These are phyloP conservation scores for Agapornis roseicollis DNA, from an alignment of 2,113 vertebrate genomes.

Conservation along the genomic window DNA sequence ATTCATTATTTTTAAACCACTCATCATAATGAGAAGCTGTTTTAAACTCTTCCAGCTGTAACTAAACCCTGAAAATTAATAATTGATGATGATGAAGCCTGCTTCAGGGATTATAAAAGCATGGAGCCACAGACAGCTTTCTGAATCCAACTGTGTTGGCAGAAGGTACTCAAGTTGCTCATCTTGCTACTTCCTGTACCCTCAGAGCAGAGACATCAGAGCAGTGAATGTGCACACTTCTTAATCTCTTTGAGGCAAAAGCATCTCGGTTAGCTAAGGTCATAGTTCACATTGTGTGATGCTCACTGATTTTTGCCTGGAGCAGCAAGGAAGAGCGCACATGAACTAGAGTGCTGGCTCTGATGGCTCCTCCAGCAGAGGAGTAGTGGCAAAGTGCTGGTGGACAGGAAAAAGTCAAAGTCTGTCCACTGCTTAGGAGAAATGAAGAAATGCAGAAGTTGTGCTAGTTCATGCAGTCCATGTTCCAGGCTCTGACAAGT, in stretches of 20 bases:
- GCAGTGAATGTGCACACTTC: neutral
- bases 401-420: neutral
- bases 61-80: neutral
- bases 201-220: neutral
- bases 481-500: neutral
- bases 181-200: neutral
- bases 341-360: neutral
- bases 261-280: neutral
- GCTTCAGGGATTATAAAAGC: neutral
- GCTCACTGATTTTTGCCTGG: neutral
- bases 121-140: neutral
- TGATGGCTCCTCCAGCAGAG: neutral
- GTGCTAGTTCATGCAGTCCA: neutral
- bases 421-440: neutral
- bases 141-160: neutral
- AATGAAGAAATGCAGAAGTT: neutral
- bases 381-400: neutral
- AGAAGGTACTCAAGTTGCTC: neutral
- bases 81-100: neutral
- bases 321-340: neutral
- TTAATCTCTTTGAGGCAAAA: neutral
- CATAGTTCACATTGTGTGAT: neutral
- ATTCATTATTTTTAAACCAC: conserved; percentile 12
- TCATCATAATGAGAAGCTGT: neutral
- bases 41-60: neutral